Conservation (phyloP, 2,797 vertebrate genomes). For the Fratercula arctica region DNA sequence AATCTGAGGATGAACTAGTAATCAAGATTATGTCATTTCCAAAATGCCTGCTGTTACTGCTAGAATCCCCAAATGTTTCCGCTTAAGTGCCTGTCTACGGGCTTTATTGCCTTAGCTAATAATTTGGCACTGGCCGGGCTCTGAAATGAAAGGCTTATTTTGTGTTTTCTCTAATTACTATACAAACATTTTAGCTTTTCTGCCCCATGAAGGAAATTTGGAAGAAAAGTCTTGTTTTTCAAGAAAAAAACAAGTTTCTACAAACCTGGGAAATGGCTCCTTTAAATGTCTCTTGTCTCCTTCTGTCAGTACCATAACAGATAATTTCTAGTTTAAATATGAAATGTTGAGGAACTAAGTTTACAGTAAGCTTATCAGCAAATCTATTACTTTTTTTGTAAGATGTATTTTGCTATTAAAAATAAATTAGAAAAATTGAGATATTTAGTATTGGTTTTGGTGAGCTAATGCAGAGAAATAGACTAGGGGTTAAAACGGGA, state of each 20-base stretch:
- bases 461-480: background rate
- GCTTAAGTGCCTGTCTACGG: background rate
- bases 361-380: background rate
- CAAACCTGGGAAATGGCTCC: background rate
- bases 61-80: conserved; percentile 10
- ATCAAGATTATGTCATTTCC: background rate
- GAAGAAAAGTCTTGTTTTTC: background rate
- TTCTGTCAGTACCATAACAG: background rate
- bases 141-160: conserved; percentile 14
- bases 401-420: background rate
- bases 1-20: background rate
- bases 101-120: conserved; percentile 16
- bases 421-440: background rate
- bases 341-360: background rate
- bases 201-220: background rate
- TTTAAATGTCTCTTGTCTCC: background rate
- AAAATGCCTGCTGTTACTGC: background rate
- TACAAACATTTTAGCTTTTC: background rate
- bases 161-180: conserved; percentile 20
- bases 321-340: background rate
- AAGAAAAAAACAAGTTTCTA: background rate
- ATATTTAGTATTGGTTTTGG: background rate
- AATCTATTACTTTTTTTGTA: background rate
- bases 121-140: background rate
- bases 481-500: background rate